Base-by-base conservation (phyloP, 64 coral and sea anemone genomes). In the Montipora efflorescens region DNA sequence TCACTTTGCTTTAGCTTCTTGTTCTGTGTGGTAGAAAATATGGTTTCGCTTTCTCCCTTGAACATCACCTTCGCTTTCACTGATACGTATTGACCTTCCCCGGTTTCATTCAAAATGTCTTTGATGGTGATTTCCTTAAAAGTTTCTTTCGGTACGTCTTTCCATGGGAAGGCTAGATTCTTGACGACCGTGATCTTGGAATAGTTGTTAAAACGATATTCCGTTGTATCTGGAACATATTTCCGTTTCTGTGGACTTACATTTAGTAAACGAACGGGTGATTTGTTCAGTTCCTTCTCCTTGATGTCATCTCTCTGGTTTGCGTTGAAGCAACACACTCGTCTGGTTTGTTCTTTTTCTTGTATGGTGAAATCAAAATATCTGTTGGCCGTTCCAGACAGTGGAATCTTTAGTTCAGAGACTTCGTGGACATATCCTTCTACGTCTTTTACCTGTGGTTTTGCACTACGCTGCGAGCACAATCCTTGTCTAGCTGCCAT, bases 141-240 rank as follows among this genome's bases (percentile, higher is more conserved):
- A 23, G 22, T 23, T 23, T 23, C 22, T 23, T 23, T 23, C 22
- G 22, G 25, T 25, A 75, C 20, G 22, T 75, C 73, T 75, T 75
- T 36, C 73, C 73, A 75, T 75, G 73, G 25, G 21, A 75, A 44
- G 73, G 73, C 22, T 23, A 75, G 73, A 75, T 75, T 75, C 25
- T 75, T 75, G 73, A 75, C 73, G 2, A 25, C 20, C 19, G 20
- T 75, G 18, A 75, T 75, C 18, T 75, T 75, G 7, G 73, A 75
- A 75, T 44, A 75, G 73, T 36, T 25, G 8, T 75, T 75, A 8
- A 36, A 75, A 75, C 73, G 20, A 25, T 75, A 75, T 36, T 75
- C 20, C 25, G 0, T 75, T 18, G 73, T 75, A 75, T 75, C 73
- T 75, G 73, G 73, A 75, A 75, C 22, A 36, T 75, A 25, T 75